These are phyloP conservation scores for Athrips mouffetella DNA, from an alignment of 2,888 invertebrate genomes.

Conservation along the genomic window DNA sequence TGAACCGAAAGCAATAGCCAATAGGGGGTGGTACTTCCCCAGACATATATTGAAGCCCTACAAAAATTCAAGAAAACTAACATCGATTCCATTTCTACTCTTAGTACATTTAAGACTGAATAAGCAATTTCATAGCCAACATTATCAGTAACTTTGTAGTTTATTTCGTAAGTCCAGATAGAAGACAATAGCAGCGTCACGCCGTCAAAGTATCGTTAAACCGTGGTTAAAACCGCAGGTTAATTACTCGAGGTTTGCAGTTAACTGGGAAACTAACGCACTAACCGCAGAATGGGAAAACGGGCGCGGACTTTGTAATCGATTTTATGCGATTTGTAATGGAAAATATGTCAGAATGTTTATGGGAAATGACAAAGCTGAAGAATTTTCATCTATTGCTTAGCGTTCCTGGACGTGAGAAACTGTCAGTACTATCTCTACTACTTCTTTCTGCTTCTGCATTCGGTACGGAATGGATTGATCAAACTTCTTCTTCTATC, in stretches of 20 bases:
- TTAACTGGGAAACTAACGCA: conserved; percentile 62
- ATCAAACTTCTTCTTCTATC: too few species aligned
- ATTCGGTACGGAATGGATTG: too few species aligned
- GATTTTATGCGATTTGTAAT: conserved; percentile 5
- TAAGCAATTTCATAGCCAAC: conserved; percentile 6
- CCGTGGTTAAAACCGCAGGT: conserved; percentile 55
- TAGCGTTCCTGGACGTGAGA: too few species aligned
- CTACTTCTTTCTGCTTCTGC: too few species aligned
- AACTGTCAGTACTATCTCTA: too few species aligned
- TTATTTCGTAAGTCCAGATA: conserved; percentile 22
- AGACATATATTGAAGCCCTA: too few species aligned
- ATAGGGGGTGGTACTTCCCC: too few species aligned
- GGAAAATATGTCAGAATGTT: neutral
- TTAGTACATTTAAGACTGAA: neutral
- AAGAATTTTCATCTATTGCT: too few species aligned
- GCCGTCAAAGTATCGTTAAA: conserved; percentile 53
- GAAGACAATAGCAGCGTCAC: conserved; percentile 57
- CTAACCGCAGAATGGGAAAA: conserved; percentile 55
- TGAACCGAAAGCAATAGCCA: too few species aligned
- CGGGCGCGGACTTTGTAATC: conserved; percentile 12
- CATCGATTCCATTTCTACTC: neutral
- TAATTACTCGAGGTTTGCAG: conserved; percentile 60
- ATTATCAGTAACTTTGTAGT: conserved; percentile 22
- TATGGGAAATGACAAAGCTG: too few species aligned
- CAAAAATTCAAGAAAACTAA: neutral